Evolutionary conservation across 2,888 invertebrate species (phyloP), one percentile per base, ranked within the genome.

Genomic region (Plebejus anna): DNA sequence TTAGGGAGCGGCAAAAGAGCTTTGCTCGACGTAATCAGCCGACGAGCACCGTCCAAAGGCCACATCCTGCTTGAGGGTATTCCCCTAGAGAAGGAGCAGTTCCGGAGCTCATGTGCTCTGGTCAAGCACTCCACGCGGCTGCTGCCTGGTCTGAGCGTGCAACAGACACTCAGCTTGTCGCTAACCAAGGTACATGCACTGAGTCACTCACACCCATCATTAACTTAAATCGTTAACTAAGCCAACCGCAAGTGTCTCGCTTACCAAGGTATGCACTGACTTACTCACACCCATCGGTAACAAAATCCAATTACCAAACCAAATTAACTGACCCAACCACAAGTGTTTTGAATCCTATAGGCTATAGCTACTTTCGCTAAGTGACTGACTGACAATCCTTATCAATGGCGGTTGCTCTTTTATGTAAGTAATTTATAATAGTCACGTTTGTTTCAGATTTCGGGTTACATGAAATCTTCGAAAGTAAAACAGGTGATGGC

Each of bases 1-100:
- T 0, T 70, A 98, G 98, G 98, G 16, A 98, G 98, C 82, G 99
- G 99, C 0, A 99, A 99, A 87, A 96, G 98, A 55, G 98, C 98
- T 0, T 95, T 99, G 3, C 93, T 99, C 7, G 99, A 99, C 88
- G 98, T 99, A 7, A 97, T 99, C 77, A 96, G 97, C 0, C 94
- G 97, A 28, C 95, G 97, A 55, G 96, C 97, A 13, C 96, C 97
- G 1, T 97, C 97, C 0, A 95, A 98, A 77, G 99, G 99, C 0
- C 97, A 98, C 85, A 97, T 99, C 38, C 94, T 98, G 0, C 94
- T 99, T 0, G 98, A 99, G 87, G 98, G 97, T 0, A 96, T 97
- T 4, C 96, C 97, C 0, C 92, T 99, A 81, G 97, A 97, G 32
- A 95, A 96, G 76, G 95, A 96, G 5, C 93, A 98, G 79, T 98